Evolutionary conservation across 92 coral and sea anemone species (phyloP).

Genomic region (Phenganax marumi): DNA sequence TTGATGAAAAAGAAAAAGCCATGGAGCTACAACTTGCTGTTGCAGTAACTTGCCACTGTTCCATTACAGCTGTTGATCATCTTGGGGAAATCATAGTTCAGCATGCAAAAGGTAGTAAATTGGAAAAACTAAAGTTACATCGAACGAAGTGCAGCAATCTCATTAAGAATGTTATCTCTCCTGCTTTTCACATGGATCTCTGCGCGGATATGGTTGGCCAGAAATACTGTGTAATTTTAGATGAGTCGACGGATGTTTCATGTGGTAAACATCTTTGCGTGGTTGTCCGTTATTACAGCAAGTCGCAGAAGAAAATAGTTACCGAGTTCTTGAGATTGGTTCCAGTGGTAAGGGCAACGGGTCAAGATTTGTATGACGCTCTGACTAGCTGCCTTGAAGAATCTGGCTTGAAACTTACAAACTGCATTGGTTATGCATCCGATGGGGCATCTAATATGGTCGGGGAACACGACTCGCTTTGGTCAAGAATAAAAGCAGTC

Average conservation of each 20-base stretch:
- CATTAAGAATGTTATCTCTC: neutral
- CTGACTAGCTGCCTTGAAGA: slow-evolving; percentile 23
- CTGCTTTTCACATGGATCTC: neutral
- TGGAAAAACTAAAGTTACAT: slow-evolving; percentile 14
- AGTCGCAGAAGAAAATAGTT: neutral
- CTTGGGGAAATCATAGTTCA: too few species aligned
- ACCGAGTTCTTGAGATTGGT: slow-evolving; percentile 1
- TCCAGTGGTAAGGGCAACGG: slow-evolving; percentile 26
- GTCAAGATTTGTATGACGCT: slow-evolving; percentile 18
- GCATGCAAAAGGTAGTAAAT: too few species aligned
- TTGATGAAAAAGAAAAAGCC: too few species aligned
- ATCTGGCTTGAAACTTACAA: slow-evolving; percentile 5
- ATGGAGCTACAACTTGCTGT: too few species aligned
- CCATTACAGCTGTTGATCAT: too few species aligned
- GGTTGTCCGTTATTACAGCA: neutral
- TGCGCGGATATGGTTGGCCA: slow-evolving; percentile 2
- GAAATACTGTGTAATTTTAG: slow-evolving; percentile 11
- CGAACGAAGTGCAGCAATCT: slow-evolving; percentile 21
- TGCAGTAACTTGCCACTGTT: too few species aligned
- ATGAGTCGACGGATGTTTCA: slow-evolving; percentile 1
- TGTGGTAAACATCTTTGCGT: slow-evolving; percentile 6
- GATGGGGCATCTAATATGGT: slow-evolving; percentile 15
- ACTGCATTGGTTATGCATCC: slow-evolving; percentile 19
- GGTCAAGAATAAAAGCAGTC: neutral
- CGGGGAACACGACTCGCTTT: slow-evolving; percentile 1